Evolutionary conservation across 1,140 invertebrate species (phyloP), one percentile per base, ranked within the genome.

Genomic region (Sipha flava): DNA sequence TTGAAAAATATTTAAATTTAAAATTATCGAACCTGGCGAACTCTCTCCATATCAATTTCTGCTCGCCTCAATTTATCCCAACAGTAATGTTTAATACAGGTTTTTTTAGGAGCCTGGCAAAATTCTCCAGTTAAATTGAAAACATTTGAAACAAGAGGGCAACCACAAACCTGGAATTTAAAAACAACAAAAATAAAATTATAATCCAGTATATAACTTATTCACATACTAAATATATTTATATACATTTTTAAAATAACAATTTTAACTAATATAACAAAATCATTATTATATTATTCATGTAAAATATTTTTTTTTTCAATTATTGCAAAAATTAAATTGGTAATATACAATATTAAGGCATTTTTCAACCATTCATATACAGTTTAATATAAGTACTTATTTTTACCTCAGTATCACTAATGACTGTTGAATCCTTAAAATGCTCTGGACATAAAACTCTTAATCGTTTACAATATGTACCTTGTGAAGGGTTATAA

Each of bases 381-480:
- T n/a, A n/a, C n/a, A n/a, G n/a, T n/a, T n/a, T n/a, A 47, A 47
- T 21, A 9, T 72, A 12, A 45, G 1, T 23, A 47, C n/a, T 21
- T 49, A 26, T 5, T 34, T 29, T 62, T 80, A 86, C 92, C 83
- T 94, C 92, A 12, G 88, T 88, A 81, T 93, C 92, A 77, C 87
- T 89, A 37, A 77, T 77, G 40, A 97, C 91, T 88, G 97, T 96
- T 0, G 94, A 92, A 84, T 98, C 96, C 87, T 98, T 99, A 81
- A 93, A 95, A 85, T 99, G 98, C 84, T 99, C 98, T 0, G 98
- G 96, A 86, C 98, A 99, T 29, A 99, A 88, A 2, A 99, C 95
- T 82, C 95, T 90, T 18, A 99, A 86, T 66, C 97, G 86, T 86
- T 99, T 99, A 86, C 97, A 99, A 84, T 99, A 99, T 0, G 96